Base-by-base conservation (phyloP, 1,140 invertebrate species). In the Subanguina moxae region DNA sequence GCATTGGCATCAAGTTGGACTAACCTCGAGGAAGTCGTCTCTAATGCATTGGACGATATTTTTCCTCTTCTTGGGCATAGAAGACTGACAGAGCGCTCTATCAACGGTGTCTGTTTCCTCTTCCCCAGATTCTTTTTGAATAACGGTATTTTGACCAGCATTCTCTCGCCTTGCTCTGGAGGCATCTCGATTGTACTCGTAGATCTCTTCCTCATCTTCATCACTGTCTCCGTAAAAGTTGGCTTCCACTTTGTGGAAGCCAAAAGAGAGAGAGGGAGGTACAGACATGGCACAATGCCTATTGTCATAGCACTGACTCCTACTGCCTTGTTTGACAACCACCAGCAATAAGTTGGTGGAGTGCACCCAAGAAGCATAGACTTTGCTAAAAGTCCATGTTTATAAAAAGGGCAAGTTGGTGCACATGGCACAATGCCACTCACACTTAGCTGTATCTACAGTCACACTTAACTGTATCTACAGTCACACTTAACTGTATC, bases 321-420 rank as follows among this genome's bases (percentile, higher is more conserved):
- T 72, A 30, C 8, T 15, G 28, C 57, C 71, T 43, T 73, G 71
- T 17, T 27, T 56, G 23, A 69, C 17, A 42, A 78, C 65, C 23
- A 81, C 76, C 61, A 82, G 61, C n/a, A 82, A 65, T 15, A 82
- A 61, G 69, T 82, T 82, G 7, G 80, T 82, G 43, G 64, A 52
- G 0, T 73, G 70, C 13, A 82, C 68, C 70, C 80, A 82, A 1
- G 78, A 68, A 13, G 80, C 80, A 62, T 80, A 77, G 13, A 82
- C 70, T 45, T 77, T 79, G 25, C 78, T 80, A 46, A 71, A 80
- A 77, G n/a, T n/a, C n/a, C n/a, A n/a, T n/a, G n/a, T n/a, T n/a
- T n/a, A n/a, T n/a, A n/a, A n/a, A n/a, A n/a, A n/a, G n/a, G n/a
- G n/a, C n/a, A n/a, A n/a, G n/a, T n/a, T n/a, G n/a, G n/a, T n/a